A percentile compares a stretch with the other conserved stretches of the same genome.
phyloP scores from a whole-genome alignment of 2,888 invertebrate species.

The Lottia scabra region DNA sequence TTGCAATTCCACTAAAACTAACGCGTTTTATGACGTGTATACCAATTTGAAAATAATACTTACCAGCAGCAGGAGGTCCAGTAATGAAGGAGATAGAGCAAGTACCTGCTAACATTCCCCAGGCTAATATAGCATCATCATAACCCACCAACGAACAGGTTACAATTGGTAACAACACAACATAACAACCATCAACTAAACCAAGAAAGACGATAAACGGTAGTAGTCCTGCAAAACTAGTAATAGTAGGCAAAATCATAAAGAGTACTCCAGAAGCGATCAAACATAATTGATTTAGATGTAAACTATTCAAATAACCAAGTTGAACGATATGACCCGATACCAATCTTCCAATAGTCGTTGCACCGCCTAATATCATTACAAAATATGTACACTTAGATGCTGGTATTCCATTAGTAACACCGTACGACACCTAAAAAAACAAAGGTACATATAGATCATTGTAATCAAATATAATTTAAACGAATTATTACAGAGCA shows the following conservation, averaged over 20 bases:
- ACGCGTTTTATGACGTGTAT: no score
- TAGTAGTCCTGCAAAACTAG: conserved; percentile 42
- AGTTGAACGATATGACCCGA: conserved; percentile 53
- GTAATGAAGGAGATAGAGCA: conserved; percentile 54
- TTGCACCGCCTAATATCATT: conserved; percentile 50
- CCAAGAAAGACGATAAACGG: conserved; percentile 36
- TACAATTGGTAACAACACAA: conserved; percentile 54
- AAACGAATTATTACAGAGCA: no score
- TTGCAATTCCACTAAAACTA: no score
- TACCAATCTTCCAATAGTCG: conserved; percentile 51
- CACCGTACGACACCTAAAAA: conserved; percentile 51
- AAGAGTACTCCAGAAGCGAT: conserved; percentile 49
- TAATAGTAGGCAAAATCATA: conserved; percentile 54
- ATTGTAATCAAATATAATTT: no score
- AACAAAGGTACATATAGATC: conserved; percentile 8
- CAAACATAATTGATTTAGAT: conserved; percentile 58
- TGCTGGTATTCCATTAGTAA: conserved; percentile 45
- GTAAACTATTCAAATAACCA: conserved; percentile 48
- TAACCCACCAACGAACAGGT: conserved; percentile 47
- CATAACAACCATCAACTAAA: conserved; percentile 58
- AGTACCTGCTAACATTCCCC: conserved; percentile 54
- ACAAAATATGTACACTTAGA: conserved; percentile 48
- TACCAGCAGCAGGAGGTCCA: conserved; percentile 60
- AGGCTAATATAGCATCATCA: conserved; percentile 51
- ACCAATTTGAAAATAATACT: not conserved